phyloP scores from a whole-genome alignment of 2,888 invertebrate species.

The Koerneria pararmatus region DNA sequence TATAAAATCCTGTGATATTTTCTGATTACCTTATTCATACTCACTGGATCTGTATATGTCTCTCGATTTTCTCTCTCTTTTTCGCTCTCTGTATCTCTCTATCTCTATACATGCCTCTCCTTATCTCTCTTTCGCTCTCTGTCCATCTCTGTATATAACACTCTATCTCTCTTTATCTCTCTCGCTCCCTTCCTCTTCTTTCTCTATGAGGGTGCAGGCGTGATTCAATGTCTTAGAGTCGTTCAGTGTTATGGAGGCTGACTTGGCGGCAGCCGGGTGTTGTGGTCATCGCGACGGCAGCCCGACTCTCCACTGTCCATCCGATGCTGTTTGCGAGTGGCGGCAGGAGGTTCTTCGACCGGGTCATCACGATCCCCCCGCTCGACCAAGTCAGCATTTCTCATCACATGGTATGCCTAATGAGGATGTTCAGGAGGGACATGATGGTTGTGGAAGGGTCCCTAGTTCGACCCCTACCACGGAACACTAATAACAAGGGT shows the following conservation, averaged over 20 bases:
- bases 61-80: neutral
- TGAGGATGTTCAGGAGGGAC: too few relatives aligned
- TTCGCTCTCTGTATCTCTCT: neutral
- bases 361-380: conserved; percentile 13
- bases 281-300: conserved; percentile 1
- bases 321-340: conserved; percentile 3
- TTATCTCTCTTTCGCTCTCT: neutral
- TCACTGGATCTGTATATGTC: neutral
- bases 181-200: neutral
- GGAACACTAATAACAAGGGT: too few relatives aligned
- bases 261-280: neutral
- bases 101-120: neutral
- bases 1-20: neutral
- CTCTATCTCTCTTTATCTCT: neutral
- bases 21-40: neutral
- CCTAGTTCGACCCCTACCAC: too few relatives aligned
- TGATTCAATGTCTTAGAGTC: neutral
- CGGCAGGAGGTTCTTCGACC: conserved; percentile 25
- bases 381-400: conserved; percentile 19
- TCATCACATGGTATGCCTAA: neutral
- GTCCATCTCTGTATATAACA: neutral
- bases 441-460: too few relatives aligned
- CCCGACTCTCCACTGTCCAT: conserved; percentile 3
- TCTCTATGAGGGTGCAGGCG: too few relatives aligned
- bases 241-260: conserved; percentile 10